Base-by-base conservation (phyloP, 1,140 invertebrate species). In the Steinernema feltiae region DNA sequence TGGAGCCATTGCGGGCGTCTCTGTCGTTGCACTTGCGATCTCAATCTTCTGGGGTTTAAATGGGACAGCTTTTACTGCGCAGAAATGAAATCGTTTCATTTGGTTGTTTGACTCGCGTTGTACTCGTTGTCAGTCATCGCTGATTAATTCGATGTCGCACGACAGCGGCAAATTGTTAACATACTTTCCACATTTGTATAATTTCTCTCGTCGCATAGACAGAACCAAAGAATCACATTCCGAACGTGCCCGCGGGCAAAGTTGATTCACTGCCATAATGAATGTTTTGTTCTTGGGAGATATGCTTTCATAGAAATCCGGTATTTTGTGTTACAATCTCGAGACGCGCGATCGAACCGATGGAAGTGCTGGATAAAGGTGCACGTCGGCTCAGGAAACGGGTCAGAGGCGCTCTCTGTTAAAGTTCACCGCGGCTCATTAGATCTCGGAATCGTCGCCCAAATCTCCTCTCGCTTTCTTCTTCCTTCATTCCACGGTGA, bases 21-120 rank as follows among this genome's bases (percentile, higher is more conserved):
- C 76, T 0, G 76, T 78, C 1, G 48, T 78, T 15, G 69, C 75
- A 17, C 30, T 77, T 21, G 76, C 76, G 7, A 70, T 77, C 77
- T 72, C 76, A 24, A 77, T 77, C 46, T 77, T 77, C 69, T 77
- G 76, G 76, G 76, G 76, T 24, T 48, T 77, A 0, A 77, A 77
- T 27, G 76, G 76, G 21, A 77, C 24, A 12, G 76, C 76, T 1
- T 76, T 76, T 41, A 75, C 30, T n/a, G 69, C 71, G 18, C 69
- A 75, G 0, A 63, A 63, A 27, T 63, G 24, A 63, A 63, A 15
- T 41, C 7, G 18, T 41, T 41, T 41, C 35, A 41, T 41, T 41
- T 7, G 35, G 35, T 7, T 7, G 18, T 41, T 7, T 7, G 7
- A 41, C 35, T 41, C 35, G 35, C 35, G n/a, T n/a, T n/a, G n/a